A percentile compares a stretch with the other conserved stretches of the same genome.
Evolutionary conservation across 2,113 vertebrate genomes (phyloP).

Genomic region (Osmerus eperlanus): DNA sequence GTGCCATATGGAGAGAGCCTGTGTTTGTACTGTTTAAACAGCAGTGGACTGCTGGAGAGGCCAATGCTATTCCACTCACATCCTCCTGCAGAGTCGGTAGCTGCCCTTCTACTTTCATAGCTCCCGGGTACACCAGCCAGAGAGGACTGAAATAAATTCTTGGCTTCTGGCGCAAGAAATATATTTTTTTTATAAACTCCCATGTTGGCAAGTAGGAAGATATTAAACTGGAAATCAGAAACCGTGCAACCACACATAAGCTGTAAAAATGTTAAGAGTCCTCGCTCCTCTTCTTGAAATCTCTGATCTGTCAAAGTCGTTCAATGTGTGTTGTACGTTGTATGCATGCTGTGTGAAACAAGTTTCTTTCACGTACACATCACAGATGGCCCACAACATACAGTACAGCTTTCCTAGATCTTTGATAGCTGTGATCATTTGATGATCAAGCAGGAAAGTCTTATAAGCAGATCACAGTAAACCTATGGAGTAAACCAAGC

Average conservation of each 20-base stretch:
- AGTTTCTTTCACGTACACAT: too few relatives aligned
- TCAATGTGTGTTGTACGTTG: background rate
- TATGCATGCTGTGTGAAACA: too few relatives aligned
- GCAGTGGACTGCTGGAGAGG: constrained; percentile 27
- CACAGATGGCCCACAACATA: too few relatives aligned
- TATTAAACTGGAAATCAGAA: background rate
- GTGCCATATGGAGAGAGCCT: constrained; percentile 48
- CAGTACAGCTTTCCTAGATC: too few relatives aligned
- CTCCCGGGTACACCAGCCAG: constrained; percentile 26
- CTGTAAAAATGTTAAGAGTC: background rate
- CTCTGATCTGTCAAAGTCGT: background rate
- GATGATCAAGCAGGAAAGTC: too few relatives aligned
- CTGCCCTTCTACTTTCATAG: constrained; percentile 45
- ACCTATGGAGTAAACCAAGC: too few relatives aligned
- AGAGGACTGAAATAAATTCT: background rate
- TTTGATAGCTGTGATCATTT: too few relatives aligned
- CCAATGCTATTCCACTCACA: constrained; percentile 68
- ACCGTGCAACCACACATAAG: background rate
- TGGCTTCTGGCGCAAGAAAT: background rate
- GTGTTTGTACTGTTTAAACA: constrained; percentile 55
- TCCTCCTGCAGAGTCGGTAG: constrained; percentile 67
- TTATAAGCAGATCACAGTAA: too few relatives aligned
- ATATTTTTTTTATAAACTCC: background rate
- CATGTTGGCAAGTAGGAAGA: background rate
- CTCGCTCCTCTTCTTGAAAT: constrained; percentile 1